Evolutionary conservation across 2,797 vertebrate genomes (phyloP).

Genomic region (Lutjanus argentimaculatus): DNA sequence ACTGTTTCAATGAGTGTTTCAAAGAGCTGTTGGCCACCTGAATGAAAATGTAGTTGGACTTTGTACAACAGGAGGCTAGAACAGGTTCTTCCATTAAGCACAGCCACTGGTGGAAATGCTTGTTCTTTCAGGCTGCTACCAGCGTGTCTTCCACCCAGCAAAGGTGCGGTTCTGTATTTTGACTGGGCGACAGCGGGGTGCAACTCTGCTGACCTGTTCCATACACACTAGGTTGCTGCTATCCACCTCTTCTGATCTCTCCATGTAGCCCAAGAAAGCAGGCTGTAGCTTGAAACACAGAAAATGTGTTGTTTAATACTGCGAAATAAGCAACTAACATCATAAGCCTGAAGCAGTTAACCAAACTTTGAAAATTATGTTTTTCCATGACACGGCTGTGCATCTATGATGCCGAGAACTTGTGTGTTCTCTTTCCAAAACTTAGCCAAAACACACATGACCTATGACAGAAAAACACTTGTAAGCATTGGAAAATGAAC

Average conservation of each 20-base stretch:
- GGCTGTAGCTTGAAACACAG: neutral
- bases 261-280: neutral
- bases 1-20: constrained; percentile 9
- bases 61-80: neutral
- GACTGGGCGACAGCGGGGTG: neutral
- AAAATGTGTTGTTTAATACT: neutral
- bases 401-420: too few relatives aligned
- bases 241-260: neutral
- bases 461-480: too few relatives aligned
- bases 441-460: too few relatives aligned
- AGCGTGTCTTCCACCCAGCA: neutral
- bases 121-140: constrained; percentile 4
- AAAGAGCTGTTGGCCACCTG: constrained; percentile 3
- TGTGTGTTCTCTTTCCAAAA: too few relatives aligned
- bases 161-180: neutral
- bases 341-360: neutral
- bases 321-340: neutral
- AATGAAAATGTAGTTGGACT: constrained; percentile 9
- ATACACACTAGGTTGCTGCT: neutral
- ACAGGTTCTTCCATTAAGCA: neutral
- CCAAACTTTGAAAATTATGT: too few relatives aligned
- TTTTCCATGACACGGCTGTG: too few relatives aligned
- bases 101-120: constrained; percentile 8
- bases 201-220: neutral
- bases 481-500: too few relatives aligned